Evolutionary conservation across 1,140 invertebrate species (phyloP).

Genomic region (Drosophila sp.): DNA sequence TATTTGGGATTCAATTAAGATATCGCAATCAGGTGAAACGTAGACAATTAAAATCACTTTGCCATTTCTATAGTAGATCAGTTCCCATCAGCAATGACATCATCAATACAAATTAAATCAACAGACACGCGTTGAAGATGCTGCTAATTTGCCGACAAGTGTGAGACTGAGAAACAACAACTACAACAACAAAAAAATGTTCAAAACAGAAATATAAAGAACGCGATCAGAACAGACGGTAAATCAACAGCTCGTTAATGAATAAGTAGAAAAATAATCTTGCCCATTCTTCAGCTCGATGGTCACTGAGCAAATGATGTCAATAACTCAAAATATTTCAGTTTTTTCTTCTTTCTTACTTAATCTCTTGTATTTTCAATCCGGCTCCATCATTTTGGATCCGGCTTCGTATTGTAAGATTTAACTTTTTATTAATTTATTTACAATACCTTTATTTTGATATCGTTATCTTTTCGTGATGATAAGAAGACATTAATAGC

Average conservation of each 20-base stretch:
- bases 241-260: slow-evolving; percentile 33
- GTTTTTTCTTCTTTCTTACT: neutral
- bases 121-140: slow-evolving; percentile 45
- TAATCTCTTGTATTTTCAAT: neutral
- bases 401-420: neutral
- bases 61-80: slow-evolving; percentile 40
- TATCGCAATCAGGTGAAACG: neutral
- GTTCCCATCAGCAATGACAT: slow-evolving; percentile 59
- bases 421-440: neutral
- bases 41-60: slow-evolving; percentile 6
- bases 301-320: slow-evolving; percentile 49
- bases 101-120: slow-evolving; percentile 45
- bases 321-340: slow-evolving; percentile 53
- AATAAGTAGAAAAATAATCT: slow-evolving; percentile 20
- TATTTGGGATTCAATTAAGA: slow-evolving; percentile 4
- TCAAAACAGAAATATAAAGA: slow-evolving; percentile 37
- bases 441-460: neutral
- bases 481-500: slow-evolving; percentile 14
- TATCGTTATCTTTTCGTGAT: slow-evolving; percentile 5
- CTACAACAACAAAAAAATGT: slow-evolving; percentile 25
- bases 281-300: slow-evolving; percentile 15
- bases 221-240: slow-evolving; percentile 4
- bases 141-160: slow-evolving; percentile 39
- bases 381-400: too few relatives aligned
- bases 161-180: slow-evolving; percentile 10